Percentiles rank a stretch among this genome's conserved stretches.
Conservation (phyloP, 2,888 invertebrate genomes). For the Polydrusus pterygomalis region DNA sequence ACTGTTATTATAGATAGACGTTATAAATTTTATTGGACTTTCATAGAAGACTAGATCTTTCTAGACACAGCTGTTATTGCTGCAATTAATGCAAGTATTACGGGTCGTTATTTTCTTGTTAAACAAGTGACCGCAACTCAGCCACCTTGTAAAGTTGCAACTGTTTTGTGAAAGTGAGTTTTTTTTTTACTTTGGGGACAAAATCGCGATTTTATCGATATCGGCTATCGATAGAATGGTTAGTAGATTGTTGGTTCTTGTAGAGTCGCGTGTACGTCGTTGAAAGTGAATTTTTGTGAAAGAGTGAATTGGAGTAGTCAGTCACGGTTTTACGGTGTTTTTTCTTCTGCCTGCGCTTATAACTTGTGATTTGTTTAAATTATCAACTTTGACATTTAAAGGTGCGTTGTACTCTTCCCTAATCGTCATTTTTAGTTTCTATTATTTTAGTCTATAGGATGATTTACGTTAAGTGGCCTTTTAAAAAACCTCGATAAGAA, state of each 20-base stretch:
- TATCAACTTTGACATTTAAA: background rate
- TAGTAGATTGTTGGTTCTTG: constrained; percentile 19
- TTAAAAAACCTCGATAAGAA: no score
- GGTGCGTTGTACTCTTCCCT: constrained; percentile 18
- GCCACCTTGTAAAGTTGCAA: constrained; percentile 43
- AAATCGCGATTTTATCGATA: constrained; percentile 33
- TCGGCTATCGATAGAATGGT: constrained; percentile 26
- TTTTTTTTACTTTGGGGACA: constrained; percentile 51
- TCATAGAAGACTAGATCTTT: constrained; percentile 28
- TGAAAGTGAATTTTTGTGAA: constrained; percentile 13
- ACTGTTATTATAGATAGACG: background rate
- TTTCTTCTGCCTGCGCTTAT: background rate
- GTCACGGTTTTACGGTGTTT: background rate
- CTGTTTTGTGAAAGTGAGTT: constrained; percentile 54
- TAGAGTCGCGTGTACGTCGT: constrained; percentile 2
- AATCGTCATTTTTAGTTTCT: no score
- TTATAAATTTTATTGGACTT: background rate
- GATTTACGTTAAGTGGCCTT: no score
- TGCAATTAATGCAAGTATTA: constrained; percentile 8
- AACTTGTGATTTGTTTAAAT: background rate
- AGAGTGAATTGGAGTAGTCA: constrained; percentile 3
- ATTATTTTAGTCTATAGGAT: no score
- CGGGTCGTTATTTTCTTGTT: constrained; percentile 47
- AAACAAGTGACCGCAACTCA: constrained; percentile 43
- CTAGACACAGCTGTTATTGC: constrained; percentile 28